These are phyloP conservation scores for Aphaenogaster ashmeadi DNA, from an alignment of 1,140 invertebrate genomes.

Conservation along the genomic window DNA sequence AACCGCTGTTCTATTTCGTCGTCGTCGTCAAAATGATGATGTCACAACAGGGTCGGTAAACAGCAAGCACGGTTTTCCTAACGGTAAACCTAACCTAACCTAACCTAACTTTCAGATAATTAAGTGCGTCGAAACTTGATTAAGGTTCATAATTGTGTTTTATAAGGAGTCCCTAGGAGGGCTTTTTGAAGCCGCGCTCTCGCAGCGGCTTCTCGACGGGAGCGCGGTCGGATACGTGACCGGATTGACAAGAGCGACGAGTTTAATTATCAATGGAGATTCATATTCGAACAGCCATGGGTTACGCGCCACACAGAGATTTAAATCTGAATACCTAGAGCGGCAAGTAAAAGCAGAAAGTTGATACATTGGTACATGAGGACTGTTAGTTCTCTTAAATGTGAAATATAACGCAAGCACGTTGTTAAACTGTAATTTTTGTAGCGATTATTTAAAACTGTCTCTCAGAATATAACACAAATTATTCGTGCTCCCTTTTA, in stretches of 20 bases:
- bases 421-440: not conserved
- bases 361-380: not conserved
- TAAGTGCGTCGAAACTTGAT: conserved; percentile 80
- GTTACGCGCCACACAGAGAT: not conserved
- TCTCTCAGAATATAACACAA: too few species aligned
- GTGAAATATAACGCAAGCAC: not conserved
- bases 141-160: conserved; percentile 80
- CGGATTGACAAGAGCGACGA: conserved; percentile 24
- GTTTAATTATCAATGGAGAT: conserved; percentile 38
- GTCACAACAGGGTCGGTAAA: conserved; percentile 40
- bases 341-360: too few species aligned
- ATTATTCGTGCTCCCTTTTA: not conserved
- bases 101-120: conserved; percentile 79
- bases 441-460: conserved; percentile 1
- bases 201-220: conserved; percentile 19
- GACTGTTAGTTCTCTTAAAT: not conserved
- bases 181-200: conserved; percentile 47
- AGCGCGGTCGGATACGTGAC: conserved; percentile 58
- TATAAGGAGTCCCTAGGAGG: conserved; percentile 68
- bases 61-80: conserved; percentile 13
- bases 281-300: not conserved
- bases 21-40: conserved; percentile 33
- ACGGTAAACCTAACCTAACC: too few species aligned
- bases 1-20: conserved; percentile 37
- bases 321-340: not conserved